Evolutionary conservation across 1,140 invertebrate species (phyloP), one percentile per base, ranked within the genome.

Genomic region (Anagrus nilaparvatae): DNA sequence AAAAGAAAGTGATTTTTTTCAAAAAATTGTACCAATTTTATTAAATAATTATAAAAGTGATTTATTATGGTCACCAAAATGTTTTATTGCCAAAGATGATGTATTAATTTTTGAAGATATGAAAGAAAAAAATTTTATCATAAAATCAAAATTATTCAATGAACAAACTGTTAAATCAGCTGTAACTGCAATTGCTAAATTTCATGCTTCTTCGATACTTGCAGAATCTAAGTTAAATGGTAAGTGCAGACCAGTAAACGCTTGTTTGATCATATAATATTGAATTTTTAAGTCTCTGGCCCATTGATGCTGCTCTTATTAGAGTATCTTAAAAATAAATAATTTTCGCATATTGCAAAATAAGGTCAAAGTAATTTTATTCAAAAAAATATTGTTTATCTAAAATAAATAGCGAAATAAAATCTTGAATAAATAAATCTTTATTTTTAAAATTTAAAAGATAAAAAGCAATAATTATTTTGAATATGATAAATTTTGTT

Each of bases 141-240:
- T 47, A 9, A 53, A 56, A 1, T 54, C 56, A 0, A 66, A 61
- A 23, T 20, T 67, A 0, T 54, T 76, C 3, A 54, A 60, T 27
- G 60, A 63, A 33, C 58, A 70, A 9, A 65, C 74, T 51, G 50
- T 70, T n/a, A 60, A 55, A 20, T 61, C 71, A 5, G 58, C 61
- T 1, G 52, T 76, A 0, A 65, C 68, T 46, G 60, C 69, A 0
- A 48, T 78, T 30, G 76, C 75, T 3, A 66, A 58, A 28, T 60
- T 76, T 54, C 76, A 79, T 44, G 69, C 72, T 0, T 66, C 71
- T 8, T 73, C 70, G 3, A 66, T 70, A 19, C 61, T 75, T 17
- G 68, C 60, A 18, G 75, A 78, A 51, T 58, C 70, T 13, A 52
- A 43, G 12, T 52, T 60, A 24, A 5, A 33, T 73, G 19, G 56